A percentile compares a stretch with the other conserved stretches of the same genome.
Conservation (phyloP, 2,797 vertebrate genomes). For the Passerculus sandwichensis region DNA sequence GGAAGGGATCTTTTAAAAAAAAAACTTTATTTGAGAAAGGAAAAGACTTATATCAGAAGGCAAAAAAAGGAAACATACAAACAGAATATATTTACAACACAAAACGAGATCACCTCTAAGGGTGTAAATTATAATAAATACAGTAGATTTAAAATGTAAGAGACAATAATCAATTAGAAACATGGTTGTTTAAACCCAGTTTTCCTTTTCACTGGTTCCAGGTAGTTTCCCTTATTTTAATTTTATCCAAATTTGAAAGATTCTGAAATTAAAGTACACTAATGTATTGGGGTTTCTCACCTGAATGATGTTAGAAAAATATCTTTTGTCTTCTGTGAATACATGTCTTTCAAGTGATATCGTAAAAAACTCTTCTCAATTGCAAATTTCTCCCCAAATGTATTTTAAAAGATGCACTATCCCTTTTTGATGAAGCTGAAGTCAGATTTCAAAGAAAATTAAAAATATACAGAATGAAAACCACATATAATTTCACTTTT, state of each 20-base stretch:
- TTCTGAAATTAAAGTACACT: conserved; percentile 57
- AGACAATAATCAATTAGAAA: conserved; percentile 79
- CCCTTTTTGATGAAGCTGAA: conserved; percentile 72
- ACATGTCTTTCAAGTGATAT: conserved; percentile 69
- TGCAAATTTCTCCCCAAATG: conserved; percentile 73
- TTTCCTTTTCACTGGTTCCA: conserved; percentile 80
- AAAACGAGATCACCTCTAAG: conserved; percentile 84
- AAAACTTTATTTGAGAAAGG: conserved; percentile 94
- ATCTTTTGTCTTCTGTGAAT: conserved; percentile 66
- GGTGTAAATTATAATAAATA: conserved; percentile 89
- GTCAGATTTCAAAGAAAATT: conserved; percentile 61
- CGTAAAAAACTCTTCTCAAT: conserved; percentile 75
- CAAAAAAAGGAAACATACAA: conserved; percentile 90
- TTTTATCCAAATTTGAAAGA: conserved; percentile 72
- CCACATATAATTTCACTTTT: conserved; percentile 49
- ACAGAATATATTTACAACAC: conserved; percentile 92
- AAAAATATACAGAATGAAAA: conserved; percentile 55
- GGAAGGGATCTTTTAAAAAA: conserved; percentile 83
- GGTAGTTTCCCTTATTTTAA: conserved; percentile 74
- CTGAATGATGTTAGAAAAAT: conserved; percentile 78
- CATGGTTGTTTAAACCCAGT: conserved; percentile 75
- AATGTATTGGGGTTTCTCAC: conserved; percentile 62
- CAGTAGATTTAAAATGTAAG: conserved; percentile 87
- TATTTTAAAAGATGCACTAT: conserved; percentile 80
- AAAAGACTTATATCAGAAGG: conserved; percentile 92